Evolutionary conservation across 2,888 invertebrate genomes (phyloP), one percentile per base, ranked within the genome.

Genomic region (Notodonta dromedarius): DNA sequence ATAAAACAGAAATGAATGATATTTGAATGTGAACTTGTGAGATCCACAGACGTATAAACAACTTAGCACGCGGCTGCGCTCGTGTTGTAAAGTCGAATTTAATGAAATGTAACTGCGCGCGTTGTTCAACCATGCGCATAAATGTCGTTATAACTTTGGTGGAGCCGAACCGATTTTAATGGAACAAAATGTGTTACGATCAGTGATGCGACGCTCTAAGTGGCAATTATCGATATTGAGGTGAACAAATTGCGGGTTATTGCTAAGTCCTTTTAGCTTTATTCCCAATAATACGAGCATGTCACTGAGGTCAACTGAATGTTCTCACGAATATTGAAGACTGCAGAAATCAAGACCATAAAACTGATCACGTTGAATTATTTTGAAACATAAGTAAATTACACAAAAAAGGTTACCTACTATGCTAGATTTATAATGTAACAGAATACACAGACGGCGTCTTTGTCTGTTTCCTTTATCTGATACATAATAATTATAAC

Each of bases 31-130:
- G 59, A 66, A 60, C 57, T 62, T 52, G 32, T 57, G 56, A 40
- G 40, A 52, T 44, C 50, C 60, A 13, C 44, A 60, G 40, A 57
- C 50, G 52, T 53, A 67, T 66, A 67, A 69, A 62, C 62, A 61
- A 67, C 67, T 75, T 63, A 64, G 70, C 59, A 65, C 64, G 57
- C 57, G 7, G 60, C 56, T 60, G 35, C 14, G 9, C 16, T 62
- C 59, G 52, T 60, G 59, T 63, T 67, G 24, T 66, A 52, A 65
- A 67, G 66, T 67, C 62, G 62, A 65, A 53, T 67, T 73, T 69
- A 71, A 76, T 71, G 76, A 73, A 65, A 71, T 71, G 42, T 74
- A 63, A 69, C 65, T 66, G 66, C 63, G 40, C 13, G 62, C 42
- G 32, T 32, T 60, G 57, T 52, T 70, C 57, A 65, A 53, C 58